A percentile compares a stretch with the other conserved stretches of the same genome.
These are phyloP conservation scores for Gasterosteus nipponicus DNA, from an alignment of 2,113 vertebrate genomes.

Conservation along the genomic window DNA sequence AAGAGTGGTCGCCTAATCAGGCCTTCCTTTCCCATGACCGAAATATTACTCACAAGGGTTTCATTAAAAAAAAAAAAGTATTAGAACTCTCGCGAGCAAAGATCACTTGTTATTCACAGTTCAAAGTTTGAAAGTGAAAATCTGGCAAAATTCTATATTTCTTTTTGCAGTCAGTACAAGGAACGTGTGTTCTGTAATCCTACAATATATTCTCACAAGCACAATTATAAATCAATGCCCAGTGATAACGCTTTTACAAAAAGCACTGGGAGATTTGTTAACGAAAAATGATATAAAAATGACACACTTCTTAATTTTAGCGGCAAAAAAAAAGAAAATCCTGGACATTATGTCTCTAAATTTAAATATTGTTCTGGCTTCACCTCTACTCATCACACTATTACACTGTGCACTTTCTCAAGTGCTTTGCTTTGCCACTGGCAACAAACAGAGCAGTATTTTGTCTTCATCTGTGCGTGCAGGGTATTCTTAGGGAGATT, in stretches of 20 bases:
- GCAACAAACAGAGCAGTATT: constrained; percentile 23
- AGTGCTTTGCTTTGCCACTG: background rate
- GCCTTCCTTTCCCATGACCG: constrained; percentile 68
- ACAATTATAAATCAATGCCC: background rate
- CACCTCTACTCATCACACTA: background rate
- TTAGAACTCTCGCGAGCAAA: background rate
- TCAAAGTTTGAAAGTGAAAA: background rate
- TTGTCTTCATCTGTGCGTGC: constrained; percentile 50
- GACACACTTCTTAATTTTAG: background rate
- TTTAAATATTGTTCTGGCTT: background rate
- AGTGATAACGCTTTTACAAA: background rate
- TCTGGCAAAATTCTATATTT: background rate
- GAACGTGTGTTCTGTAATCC: background rate
- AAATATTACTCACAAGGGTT: constrained; percentile 34
- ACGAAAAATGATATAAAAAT: background rate
- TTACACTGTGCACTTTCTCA: background rate
- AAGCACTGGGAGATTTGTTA: background rate
- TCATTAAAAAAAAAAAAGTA: constrained; percentile 3
- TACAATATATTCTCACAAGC: background rate
- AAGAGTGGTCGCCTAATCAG: constrained; percentile 48
- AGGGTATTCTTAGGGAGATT: constrained; percentile 62
- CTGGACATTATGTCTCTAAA: background rate
- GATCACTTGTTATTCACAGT: background rate
- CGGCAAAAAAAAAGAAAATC: background rate
- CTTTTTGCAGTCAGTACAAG: background rate